Percentiles rank a stretch among this genome's conserved stretches.
These are phyloP conservation scores for Nymphicus hollandicus DNA, from an alignment of 2,113 vertebrate genomes.

Conservation along the genomic window DNA sequence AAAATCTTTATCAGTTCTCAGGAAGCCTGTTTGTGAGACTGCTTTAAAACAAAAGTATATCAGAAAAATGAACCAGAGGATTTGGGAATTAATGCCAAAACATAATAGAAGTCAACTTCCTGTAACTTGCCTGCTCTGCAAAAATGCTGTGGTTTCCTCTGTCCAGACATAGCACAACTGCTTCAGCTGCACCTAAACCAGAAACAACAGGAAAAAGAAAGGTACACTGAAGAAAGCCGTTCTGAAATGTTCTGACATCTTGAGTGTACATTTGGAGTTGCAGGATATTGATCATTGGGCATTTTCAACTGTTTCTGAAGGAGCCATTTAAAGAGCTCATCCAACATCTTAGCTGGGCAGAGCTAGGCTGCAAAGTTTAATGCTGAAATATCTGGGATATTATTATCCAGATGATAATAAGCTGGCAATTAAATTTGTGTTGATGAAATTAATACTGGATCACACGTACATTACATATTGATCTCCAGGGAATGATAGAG, in stretches of 20 bases:
- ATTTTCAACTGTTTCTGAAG: not conserved
- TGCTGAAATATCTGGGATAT: not conserved
- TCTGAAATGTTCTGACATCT: not conserved
- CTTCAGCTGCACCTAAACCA: not conserved
- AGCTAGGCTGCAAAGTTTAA: not conserved
- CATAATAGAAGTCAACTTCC: not conserved
- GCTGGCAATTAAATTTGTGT: not conserved
- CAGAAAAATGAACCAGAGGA: not conserved
- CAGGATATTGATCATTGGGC: not conserved
- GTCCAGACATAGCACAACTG: not conserved
- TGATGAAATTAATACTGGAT: not conserved
- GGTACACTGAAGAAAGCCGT: not conserved
- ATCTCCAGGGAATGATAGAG: not conserved
- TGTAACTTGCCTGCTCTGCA: not conserved
- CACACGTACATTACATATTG: not conserved
- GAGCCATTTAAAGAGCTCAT: not conserved
- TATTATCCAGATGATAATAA: not conserved
- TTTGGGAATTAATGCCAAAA: not conserved
- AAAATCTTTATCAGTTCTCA: constrained; percentile 34
- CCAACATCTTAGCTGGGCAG: not conserved
- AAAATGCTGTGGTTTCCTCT: not conserved
- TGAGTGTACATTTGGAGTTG: not conserved
- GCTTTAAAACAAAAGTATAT: constrained; percentile 19
- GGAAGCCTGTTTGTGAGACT: constrained; percentile 47
- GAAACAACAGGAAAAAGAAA: not conserved